Conservation (phyloP, 2,888 invertebrate species). For the Noctuana brunneofusca region DNA sequence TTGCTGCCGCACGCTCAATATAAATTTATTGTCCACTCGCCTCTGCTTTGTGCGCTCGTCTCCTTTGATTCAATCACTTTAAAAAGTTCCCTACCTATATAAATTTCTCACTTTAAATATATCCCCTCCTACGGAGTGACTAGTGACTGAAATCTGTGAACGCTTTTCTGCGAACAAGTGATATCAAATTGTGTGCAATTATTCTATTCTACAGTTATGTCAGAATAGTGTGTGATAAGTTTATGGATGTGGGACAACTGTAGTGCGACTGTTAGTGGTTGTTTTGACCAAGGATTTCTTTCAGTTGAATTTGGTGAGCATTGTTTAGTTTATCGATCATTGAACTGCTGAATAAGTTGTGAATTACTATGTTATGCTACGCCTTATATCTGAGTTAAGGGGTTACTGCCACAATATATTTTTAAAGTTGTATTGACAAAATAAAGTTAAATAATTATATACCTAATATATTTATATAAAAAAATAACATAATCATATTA, state of each 20-base stretch:
- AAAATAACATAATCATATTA: no score
- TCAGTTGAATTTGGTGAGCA: constrained; percentile 16
- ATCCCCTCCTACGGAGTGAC: background rate
- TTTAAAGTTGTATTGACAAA: no score
- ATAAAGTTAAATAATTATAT: no score
- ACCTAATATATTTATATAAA: no score
- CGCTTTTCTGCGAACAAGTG: constrained; percentile 24
- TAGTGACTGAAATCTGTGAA: constrained; percentile 13
- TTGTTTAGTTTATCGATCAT: background rate
- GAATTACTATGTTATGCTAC: background rate
- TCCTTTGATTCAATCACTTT: constrained; percentile 42
- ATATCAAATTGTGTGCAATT: constrained; percentile 27
- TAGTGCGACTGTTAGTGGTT: constrained; percentile 1
- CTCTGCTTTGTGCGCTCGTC: constrained; percentile 61
- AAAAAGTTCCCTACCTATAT: background rate
- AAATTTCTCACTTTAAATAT: constrained; percentile 1
- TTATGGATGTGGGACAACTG: constrained; percentile 7
- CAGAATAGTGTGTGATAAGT: constrained; percentile 20
- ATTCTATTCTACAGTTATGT: constrained; percentile 12
- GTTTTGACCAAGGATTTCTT: constrained; percentile 13
- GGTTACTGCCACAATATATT: background rate
- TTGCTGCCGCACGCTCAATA: constrained; percentile 58
- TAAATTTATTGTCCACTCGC: constrained; percentile 68
- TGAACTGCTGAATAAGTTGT: no score
- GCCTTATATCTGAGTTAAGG: background rate